phyloP scores from a whole-genome alignment of 64 coral and sea anemone species.

The Trachythela sp. region DNA sequence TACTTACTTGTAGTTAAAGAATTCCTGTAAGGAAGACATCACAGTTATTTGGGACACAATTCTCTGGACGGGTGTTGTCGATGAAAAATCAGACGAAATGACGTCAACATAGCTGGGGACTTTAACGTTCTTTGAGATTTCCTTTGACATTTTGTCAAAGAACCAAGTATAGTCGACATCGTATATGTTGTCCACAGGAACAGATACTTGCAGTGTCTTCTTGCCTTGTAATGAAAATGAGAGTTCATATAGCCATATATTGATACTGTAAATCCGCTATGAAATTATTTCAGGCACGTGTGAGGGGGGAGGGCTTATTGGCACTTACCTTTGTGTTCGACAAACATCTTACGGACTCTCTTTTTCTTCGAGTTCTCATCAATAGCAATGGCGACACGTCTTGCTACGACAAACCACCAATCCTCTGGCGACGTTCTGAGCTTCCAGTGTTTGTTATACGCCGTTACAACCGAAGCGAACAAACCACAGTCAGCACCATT shows the following conservation, averaged over 20 bases:
- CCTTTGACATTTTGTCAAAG: constrained; percentile 65
- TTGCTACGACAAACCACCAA: constrained; percentile 71
- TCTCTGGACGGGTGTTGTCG: constrained; percentile 51
- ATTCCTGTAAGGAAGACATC: constrained; percentile 62
- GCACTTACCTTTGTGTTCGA: constrained; percentile 61
- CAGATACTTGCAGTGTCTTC: constrained; percentile 40
- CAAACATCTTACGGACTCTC: constrained; percentile 60
- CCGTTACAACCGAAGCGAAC: no score
- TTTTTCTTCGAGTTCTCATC: constrained; percentile 42
- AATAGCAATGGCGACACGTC: constrained; percentile 45
- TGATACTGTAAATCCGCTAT: no score
- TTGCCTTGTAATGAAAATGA: no score
- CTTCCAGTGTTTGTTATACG: no score
- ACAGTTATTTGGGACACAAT: constrained; percentile 75
- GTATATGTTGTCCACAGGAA: constrained; percentile 13
- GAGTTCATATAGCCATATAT: no score
- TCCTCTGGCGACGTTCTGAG: constrained; percentile 74
- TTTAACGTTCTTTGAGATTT: no score
- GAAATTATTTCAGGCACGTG: no score
- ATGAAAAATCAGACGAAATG: constrained; percentile 60
- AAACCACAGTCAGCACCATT: constrained; percentile 5
- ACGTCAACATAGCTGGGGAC: constrained; percentile 70
- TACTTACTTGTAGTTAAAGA: constrained; percentile 19
- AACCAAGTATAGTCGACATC: constrained; percentile 54
- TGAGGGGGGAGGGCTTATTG: no score